Conservation (phyloP, 1,140 invertebrate species). For the Aleiodes sp. region DNA sequence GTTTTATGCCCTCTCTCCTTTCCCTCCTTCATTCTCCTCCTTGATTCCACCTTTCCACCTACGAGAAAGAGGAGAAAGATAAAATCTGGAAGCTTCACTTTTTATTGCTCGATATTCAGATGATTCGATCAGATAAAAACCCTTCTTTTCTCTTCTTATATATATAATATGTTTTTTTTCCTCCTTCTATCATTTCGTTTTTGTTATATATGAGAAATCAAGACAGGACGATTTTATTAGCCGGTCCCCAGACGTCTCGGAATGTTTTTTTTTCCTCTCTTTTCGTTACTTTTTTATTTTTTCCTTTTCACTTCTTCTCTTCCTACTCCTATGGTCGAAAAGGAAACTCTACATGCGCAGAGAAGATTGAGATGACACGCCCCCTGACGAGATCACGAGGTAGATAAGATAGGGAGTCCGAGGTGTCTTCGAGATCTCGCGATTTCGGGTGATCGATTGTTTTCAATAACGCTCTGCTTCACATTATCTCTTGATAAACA, state of each 20-base stretch:
- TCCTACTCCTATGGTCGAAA: slow-evolving; percentile 23
- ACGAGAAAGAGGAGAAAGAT: slow-evolving; percentile 45
- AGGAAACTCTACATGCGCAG: slow-evolving; percentile 37
- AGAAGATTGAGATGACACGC: slow-evolving; percentile 55
- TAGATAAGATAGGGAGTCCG: slow-evolving; percentile 26
- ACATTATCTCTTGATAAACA: slow-evolving; percentile 13
- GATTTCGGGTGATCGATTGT: slow-evolving; percentile 42
- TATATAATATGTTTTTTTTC: slow-evolving; percentile 19
- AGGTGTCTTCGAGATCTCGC: slow-evolving; percentile 37
- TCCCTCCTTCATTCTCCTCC: background rate
- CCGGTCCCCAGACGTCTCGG: slow-evolving; percentile 39
- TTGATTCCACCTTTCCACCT: background rate
- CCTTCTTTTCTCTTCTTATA: slow-evolving; percentile 32
- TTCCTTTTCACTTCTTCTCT: too few relatives aligned
- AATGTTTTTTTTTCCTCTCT: slow-evolving; percentile 37
- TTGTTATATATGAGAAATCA: slow-evolving; percentile 35
- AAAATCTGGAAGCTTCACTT: slow-evolving; percentile 52
- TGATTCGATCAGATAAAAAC: slow-evolving; percentile 62
- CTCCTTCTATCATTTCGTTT: slow-evolving; percentile 36
- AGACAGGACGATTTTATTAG: slow-evolving; percentile 61
- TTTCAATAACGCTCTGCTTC: slow-evolving; percentile 25
- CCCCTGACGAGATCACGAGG: slow-evolving; percentile 49
- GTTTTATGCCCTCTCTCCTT: slow-evolving; percentile 1
- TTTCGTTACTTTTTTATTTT: slow-evolving; percentile 10
- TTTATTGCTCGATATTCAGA: slow-evolving; percentile 65